phyloP scores from a whole-genome alignment of 2,888 invertebrate genomes.

The Chymomyza procnemis region DNA sequence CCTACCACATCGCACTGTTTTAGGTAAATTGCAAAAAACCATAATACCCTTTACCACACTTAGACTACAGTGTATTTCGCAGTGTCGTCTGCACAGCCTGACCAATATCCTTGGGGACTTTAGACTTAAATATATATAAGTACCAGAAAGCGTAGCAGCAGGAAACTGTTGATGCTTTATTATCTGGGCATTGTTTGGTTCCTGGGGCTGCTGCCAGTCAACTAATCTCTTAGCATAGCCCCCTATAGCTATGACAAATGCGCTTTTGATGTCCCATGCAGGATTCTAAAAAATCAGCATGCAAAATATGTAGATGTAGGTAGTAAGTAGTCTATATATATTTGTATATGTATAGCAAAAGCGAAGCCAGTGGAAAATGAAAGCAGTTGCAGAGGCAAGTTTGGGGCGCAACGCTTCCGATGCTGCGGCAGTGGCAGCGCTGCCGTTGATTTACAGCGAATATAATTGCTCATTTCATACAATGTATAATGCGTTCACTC shows the following conservation, averaged over 20 bases:
- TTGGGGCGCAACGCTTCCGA: slow-evolving; percentile 41
- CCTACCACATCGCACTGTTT: no score
- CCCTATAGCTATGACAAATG: slow-evolving; percentile 53
- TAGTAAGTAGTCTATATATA: background rate
- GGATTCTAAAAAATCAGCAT: slow-evolving; percentile 59
- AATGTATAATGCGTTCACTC: slow-evolving; percentile 63
- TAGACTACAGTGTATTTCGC: no score
- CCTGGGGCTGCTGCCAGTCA: slow-evolving; percentile 1
- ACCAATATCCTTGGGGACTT: slow-evolving; percentile 51
- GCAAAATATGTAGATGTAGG: slow-evolving; percentile 46
- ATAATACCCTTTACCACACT: background rate
- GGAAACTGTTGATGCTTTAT: slow-evolving; percentile 62
- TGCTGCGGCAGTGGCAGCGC: slow-evolving; percentile 46
- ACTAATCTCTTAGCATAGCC: slow-evolving; percentile 49
- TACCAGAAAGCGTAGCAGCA: background rate
- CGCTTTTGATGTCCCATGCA: slow-evolving; percentile 68
- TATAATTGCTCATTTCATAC: slow-evolving; percentile 76
- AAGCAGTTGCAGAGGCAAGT: slow-evolving; percentile 28
- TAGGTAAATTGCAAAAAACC: no score
- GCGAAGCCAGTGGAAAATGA: slow-evolving; percentile 28
- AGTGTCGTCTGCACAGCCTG: background rate
- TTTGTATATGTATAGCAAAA: background rate
- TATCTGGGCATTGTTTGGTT: slow-evolving; percentile 59
- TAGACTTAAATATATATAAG: background rate
- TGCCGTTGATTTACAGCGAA: slow-evolving; percentile 76